Base-by-base conservation (phyloP, 35 echinoderm and acorn worm species). In the Apostichopus japonicus region DNA sequence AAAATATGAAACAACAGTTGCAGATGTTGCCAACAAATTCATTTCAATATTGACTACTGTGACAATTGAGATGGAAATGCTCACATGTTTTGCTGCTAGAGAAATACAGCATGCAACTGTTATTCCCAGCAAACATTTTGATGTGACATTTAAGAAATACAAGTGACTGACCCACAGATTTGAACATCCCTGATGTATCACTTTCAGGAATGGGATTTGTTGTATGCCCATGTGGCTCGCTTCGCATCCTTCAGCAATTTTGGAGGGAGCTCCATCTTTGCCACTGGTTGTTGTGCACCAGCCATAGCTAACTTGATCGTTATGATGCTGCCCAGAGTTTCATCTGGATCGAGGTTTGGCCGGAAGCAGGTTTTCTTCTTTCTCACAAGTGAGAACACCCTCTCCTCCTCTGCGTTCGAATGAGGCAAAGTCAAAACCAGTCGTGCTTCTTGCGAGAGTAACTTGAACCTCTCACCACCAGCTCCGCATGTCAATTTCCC, bases 291-390 rank as follows among this genome's bases (percentile, higher is more conserved):
- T 75, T 75, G 71, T 75, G 71, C 71, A 75, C 71, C 71, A 75
- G 15, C 71, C 71, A 75, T 75, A 75, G 71, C 71, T 75, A 75
- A 75, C 22, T 75, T 75, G 1, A 75, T 75, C 22, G 71, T 75
- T 75, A 75, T 75, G 71, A 75, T 75, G 71, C 71, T 75, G 71
- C 71, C 71, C 71, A 75, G 71, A 75, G 71, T 75, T 75, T 75
- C 71, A 75, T 75, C 71, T 23, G 71, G 71, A 75, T 75, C 71
- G 71, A 75, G 71, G 71, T 75, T 75, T 75, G 71, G 22, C 15
- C 33, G 33, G 33, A 44, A 44, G 33, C 33, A 44, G 33, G 33
- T 44, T 44, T 44, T 44, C 2, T 44, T 33, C 27, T 33, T 33
- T 33, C 27, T 33, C 27, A 33, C 33, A 44, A 44, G 33, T 44